Percentiles rank a stretch among this genome's conserved stretches.
These are phyloP conservation scores for Cephalopholis sonnerati DNA, from an alignment of 2,113 vertebrate species.

Conservation along the genomic window DNA sequence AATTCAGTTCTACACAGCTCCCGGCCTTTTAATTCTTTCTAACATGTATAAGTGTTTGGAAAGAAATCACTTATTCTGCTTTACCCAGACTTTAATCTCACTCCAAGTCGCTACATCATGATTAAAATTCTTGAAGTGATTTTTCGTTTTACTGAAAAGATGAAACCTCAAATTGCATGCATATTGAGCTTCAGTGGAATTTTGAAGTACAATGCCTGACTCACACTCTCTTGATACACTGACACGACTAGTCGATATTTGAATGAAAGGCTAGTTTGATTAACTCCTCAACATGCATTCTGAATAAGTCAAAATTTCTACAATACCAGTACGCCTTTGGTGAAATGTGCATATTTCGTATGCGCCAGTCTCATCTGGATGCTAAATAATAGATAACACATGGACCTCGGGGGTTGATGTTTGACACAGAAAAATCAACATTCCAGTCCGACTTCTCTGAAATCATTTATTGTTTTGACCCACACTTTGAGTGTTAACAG, in stretches of 20 bases:
- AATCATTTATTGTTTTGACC: constrained; percentile 47
- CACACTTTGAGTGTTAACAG: constrained; percentile 36
- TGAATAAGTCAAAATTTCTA: neutral
- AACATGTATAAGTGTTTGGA: too few species aligned
- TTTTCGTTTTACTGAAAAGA: neutral
- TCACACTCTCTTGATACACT: neutral
- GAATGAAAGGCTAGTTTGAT: neutral
- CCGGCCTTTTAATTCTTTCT: too few species aligned
- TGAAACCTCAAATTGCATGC: neutral
- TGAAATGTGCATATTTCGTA: constrained; percentile 5
- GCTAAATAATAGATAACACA: constrained; percentile 4
- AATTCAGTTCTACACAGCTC: too few species aligned
- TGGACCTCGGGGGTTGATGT: constrained; percentile 24
- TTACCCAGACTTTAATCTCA: neutral
- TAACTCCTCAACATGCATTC: neutral
- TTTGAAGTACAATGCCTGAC: neutral
- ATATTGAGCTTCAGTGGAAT: neutral
- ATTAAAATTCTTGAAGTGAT: neutral
- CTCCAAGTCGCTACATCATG: neutral
- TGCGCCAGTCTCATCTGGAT: neutral
- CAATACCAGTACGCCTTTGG: neutral
- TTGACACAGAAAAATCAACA: constrained; percentile 36
- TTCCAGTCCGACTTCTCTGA: constrained; percentile 38
- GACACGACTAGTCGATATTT: neutral
- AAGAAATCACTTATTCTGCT: too few species aligned